phyloP scores from a whole-genome alignment of 2,797 vertebrate species.

The Paguma larvata region DNA sequence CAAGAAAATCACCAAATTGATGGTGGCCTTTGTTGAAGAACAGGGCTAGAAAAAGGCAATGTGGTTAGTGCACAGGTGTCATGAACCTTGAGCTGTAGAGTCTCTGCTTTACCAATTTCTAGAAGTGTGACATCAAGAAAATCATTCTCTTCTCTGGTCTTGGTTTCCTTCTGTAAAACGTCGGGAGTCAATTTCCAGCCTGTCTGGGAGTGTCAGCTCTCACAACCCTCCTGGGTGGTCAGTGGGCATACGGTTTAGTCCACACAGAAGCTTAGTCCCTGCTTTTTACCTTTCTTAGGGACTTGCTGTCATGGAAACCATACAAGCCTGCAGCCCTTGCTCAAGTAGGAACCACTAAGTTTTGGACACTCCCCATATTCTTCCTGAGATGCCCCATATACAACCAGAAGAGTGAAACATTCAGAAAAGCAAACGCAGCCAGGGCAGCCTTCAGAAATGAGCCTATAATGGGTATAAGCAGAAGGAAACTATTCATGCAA shows the following conservation, averaged over 20 bases:
- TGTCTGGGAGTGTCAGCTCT: neutral
- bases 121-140: neutral
- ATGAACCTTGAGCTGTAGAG: neutral
- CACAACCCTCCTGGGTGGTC: no score
- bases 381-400: neutral
- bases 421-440: neutral
- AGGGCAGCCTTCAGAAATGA: neutral
- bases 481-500: neutral
- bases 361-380: neutral
- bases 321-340: neutral
- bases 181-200: neutral
- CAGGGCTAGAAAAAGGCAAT: neutral
- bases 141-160: neutral
- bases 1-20: neutral
- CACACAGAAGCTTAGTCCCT: neutral
- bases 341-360: neutral
- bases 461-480: neutral
- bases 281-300: neutral
- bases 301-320: neutral
- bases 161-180: neutral
- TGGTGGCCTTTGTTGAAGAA: neutral
- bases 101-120: neutral
- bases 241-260: neutral
- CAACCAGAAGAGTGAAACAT: neutral
- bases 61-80: neutral